phyloP scores from a whole-genome alignment of 2,888 invertebrate genomes.

The Seladonia tumulorum region DNA sequence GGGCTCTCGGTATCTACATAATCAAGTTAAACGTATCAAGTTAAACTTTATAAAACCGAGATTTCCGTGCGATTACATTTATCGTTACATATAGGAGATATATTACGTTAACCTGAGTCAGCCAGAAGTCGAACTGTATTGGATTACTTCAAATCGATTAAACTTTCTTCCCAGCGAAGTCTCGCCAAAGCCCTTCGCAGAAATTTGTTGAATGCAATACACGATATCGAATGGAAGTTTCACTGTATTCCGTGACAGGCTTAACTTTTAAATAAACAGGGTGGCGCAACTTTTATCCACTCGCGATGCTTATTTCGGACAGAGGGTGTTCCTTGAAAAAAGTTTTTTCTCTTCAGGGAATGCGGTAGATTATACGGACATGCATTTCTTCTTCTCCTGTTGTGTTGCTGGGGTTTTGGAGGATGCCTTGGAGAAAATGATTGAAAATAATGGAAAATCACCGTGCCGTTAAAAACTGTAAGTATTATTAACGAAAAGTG shows the following conservation, averaged over 20 bases:
- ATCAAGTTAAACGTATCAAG: no score
- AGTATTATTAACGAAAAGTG: background rate
- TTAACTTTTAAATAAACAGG: constrained; percentile 35
- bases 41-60: background rate
- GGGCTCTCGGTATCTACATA: background rate
- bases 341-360: background rate
- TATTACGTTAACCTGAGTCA: constrained; percentile 19
- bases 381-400: background rate
- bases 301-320: background rate
- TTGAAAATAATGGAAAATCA: background rate
- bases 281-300: background rate
- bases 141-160: constrained; percentile 38
- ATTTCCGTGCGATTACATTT: background rate
- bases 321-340: background rate
- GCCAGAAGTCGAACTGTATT: constrained; percentile 36
- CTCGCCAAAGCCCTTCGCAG: constrained; percentile 5
- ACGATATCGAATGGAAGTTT: constrained; percentile 30
- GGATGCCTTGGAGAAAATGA: background rate
- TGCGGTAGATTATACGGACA: background rate
- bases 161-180: constrained; percentile 29
- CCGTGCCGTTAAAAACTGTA: background rate
- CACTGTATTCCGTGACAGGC: background rate
- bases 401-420: background rate
- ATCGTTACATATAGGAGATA: background rate
- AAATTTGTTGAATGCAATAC: constrained; percentile 36